Base-by-base conservation (phyloP, 2,113 vertebrate genomes). In the Lasiurus borealis region DNA sequence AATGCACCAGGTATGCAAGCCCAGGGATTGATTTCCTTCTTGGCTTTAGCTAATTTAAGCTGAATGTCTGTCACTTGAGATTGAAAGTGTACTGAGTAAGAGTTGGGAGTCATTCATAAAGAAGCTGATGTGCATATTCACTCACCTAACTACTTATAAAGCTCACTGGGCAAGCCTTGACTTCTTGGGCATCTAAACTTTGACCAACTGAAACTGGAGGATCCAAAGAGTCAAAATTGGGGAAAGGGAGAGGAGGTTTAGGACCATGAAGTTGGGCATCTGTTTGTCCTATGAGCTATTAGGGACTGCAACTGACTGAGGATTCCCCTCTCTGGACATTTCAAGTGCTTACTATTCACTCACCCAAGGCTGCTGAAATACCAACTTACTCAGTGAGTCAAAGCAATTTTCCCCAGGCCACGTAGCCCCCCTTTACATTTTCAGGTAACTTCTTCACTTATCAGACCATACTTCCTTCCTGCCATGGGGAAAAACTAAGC, bases 1-100 rank as follows among this genome's bases (percentile, higher is more conserved):
- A 64, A 71, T 31, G 3, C 40, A 40, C 29, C 31, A 93, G 10
- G 19, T 64, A 2, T 40, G 7, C 77, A 75, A 90, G 50, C 34
- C 29, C 34, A 15, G 36, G 77, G 23, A 48, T 50, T 96, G 23
- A 50, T 50, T 96, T 90, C 29, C 75, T 95, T 88, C 54, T 76
- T 94, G 44, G 18, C 31, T 86, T 73, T 48, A 83, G 16, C 18
- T 84, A 66, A 48, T 76, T 29, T 40, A 62, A 81, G 27, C 64
- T 48, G 69, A 81, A 90, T 81, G 90, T 59, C 29, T 87, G 52
- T 54, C 62, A 21, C 52, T 78, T 84, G 31, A 80, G 23, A 81
- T 54, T 25, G 27, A 90, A 90, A 62, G 27, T 71, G 3, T 91
- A 40, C 85, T 78, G 27, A 59, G 21, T 66, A 82, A 54, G 27